These are phyloP conservation scores for Brenthis ino DNA, from an alignment of 2,888 invertebrate species.

Conservation along the genomic window DNA sequence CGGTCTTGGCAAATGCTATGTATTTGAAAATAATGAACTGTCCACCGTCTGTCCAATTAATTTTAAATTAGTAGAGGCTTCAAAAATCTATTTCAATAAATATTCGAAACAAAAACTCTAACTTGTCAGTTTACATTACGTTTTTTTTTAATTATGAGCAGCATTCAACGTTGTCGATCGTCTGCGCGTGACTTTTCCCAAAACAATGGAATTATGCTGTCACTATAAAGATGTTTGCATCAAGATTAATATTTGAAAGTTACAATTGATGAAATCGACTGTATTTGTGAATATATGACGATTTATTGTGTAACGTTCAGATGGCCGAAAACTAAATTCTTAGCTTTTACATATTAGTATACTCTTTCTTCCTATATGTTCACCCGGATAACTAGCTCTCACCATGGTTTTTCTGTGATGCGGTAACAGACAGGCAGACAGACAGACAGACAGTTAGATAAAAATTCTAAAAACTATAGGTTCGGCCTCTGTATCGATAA, in stretches of 20 bases:
- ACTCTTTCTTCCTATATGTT: no score
- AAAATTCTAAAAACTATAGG: no score
- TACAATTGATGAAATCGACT: slow-evolving; percentile 37
- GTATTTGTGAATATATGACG: slow-evolving; percentile 4
- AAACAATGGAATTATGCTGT: slow-evolving; percentile 72
- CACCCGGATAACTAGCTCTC: no score
- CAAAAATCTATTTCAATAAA: slow-evolving; percentile 23
- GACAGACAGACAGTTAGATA: no score
- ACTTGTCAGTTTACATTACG: slow-evolving; percentile 23
- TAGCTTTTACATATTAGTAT: no score
- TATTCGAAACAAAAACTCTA: slow-evolving; percentile 12
- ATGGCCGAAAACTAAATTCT: no score
- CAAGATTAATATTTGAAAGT: slow-evolving; percentile 61
- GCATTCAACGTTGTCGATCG: slow-evolving; percentile 52
- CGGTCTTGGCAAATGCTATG: slow-evolving; percentile 25
- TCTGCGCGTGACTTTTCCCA: slow-evolving; percentile 72
- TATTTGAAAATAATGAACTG: slow-evolving; percentile 15
- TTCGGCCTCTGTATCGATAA: no score
- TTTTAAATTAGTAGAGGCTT: slow-evolving; percentile 16
- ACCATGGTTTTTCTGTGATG: no score
- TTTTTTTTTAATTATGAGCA: slow-evolving; percentile 59
- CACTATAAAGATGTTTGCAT: slow-evolving; percentile 58
- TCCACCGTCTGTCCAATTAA: slow-evolving; percentile 29
- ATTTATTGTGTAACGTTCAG: neutral
- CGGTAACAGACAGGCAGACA: no score